Evolutionary conservation across 2,888 invertebrate species (phyloP), one percentile per base, ranked within the genome.

Genomic region (Mythimna ferrago): DNA sequence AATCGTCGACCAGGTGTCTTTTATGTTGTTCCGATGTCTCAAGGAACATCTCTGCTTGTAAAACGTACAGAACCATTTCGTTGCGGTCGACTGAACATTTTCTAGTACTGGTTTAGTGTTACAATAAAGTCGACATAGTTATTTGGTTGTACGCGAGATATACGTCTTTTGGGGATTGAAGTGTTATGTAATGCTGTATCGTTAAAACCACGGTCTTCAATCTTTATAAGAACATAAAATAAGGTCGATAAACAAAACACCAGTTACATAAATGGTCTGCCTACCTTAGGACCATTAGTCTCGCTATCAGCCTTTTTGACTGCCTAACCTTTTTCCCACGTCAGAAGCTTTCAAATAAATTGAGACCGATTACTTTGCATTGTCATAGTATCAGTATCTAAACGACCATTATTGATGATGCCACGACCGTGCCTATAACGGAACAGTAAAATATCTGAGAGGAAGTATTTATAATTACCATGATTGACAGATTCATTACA

Each of bases 1-100:
- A 85, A 86, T 87, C 66, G 87, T 76, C 56, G 62, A 38, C 64
- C 85, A 87, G 85, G 86, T 86, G 85, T 76, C 83, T 70, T 85
- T 86, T 82, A 86, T 86, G 85, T 77, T 74, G 87, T 81, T 77
- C 65, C 76, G 54, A 82, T 81, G 80, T 87, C 80, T 82, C 66
- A 66, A 66, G 68, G 32, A 80, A 74, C 84, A 83, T 83, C 83
- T 80, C 53, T 26, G 61, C 75, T 53, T 83, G 73, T 83, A 76
- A 80, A 84, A 81, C 68, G 66, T 73, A 80, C 67, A 62, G 21
- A 65, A 58, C 73, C n/a, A 71, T 78, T 77, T 71, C 54, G 56
- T 41, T 56, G 76, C 53, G 73, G 81, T 69, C 73, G 84, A 78
- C 75, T 81, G 75, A 78, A 74, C 71, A 71, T 75, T 73, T 71